A percentile compares a stretch with the other conserved stretches of the same genome.
Conservation (phyloP, 2,888 invertebrate genomes). For the Chironomus tentans region DNA sequence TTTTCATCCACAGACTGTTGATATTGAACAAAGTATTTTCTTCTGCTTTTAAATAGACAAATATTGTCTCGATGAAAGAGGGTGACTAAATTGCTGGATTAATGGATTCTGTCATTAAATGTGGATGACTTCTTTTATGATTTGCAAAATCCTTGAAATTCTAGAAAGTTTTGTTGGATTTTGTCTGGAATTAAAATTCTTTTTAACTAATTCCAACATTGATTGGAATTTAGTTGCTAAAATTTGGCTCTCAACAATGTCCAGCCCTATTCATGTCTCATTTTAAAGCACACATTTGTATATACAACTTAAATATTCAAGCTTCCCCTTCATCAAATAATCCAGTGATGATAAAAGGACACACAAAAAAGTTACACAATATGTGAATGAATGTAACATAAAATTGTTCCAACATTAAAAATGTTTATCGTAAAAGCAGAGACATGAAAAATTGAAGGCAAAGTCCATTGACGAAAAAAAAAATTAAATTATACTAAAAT, state of each 20-base stretch:
- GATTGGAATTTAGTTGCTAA: no score
- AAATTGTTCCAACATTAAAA: no score
- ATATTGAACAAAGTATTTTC: no score
- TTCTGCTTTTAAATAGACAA: no score
- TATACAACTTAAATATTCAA: background rate
- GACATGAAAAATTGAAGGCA: background rate
- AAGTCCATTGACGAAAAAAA: background rate
- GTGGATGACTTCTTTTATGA: background rate
- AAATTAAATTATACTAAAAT: slow-evolving; percentile 25
- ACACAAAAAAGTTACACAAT: background rate
- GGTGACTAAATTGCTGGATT: background rate
- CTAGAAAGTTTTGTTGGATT: no score
- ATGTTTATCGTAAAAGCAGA: background rate
- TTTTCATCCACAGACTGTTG: background rate
- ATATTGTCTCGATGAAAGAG: no score
- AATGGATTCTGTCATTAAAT: background rate
- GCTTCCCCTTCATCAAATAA: slow-evolving; percentile 2
- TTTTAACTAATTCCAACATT: no score
- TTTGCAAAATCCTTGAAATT: background rate
- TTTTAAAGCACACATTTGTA: background rate
- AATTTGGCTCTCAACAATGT: background rate
- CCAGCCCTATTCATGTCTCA: background rate
- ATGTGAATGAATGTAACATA: background rate
- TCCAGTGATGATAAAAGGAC: background rate
- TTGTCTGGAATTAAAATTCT: no score